Conservation (phyloP, 2,888 invertebrate species). For the Xanthostigma xanthostigma region DNA sequence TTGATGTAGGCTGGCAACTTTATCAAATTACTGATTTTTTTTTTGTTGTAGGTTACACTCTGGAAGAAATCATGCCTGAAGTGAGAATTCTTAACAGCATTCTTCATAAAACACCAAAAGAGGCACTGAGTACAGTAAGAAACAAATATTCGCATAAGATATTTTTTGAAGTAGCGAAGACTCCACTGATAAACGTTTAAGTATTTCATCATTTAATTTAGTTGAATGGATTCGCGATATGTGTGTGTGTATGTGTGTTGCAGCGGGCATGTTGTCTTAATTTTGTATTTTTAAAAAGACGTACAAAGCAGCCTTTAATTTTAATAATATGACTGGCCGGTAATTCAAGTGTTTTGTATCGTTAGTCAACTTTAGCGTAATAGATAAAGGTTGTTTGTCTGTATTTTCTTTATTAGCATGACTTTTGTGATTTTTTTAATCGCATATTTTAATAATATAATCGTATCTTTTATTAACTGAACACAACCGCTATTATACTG, state of each 20-base stretch:
- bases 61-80: constrained; percentile 56
- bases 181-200: constrained; percentile 38
- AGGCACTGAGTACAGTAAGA: constrained; percentile 68
- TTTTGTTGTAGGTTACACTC: constrained; percentile 47
- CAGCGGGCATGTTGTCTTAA: too few species aligned
- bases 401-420: too few species aligned
- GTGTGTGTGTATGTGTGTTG: neutral
- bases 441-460: too few species aligned
- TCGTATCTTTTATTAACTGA: too few species aligned
- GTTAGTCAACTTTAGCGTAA: too few species aligned
- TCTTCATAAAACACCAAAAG: constrained; percentile 61
- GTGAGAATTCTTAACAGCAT: constrained; percentile 60
- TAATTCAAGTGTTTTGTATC: too few species aligned
- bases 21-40: constrained; percentile 3
- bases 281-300: too few species aligned
- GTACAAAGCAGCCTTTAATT: too few species aligned
- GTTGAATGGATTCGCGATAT: neutral
- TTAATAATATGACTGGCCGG: too few species aligned
- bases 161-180: constrained; percentile 84
- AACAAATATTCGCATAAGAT: constrained; percentile 91
- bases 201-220: neutral
- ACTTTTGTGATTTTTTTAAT: too few species aligned
- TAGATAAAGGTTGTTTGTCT: too few species aligned
- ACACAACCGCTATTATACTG: too few species aligned
- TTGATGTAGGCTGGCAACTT: neutral